These are phyloP conservation scores for Nyctalus aviator DNA, from an alignment of 2,797 vertebrate species.

Conservation along the genomic window DNA sequence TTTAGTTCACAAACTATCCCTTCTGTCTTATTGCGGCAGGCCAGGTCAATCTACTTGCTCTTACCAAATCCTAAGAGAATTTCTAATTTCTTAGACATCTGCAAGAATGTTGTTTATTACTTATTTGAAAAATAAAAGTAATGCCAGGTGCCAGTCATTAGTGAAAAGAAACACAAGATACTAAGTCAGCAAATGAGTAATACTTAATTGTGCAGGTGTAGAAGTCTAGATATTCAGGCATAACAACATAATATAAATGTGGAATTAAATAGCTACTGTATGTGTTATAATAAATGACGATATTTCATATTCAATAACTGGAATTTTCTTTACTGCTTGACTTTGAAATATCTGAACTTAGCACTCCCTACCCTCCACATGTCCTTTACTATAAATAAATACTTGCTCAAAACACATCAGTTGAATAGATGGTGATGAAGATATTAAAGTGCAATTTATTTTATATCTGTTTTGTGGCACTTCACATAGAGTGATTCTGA, in stretches of 20 bases:
- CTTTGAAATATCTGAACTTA: conserved; percentile 8
- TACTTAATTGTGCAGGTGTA: not conserved
- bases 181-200: not conserved
- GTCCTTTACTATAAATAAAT: not conserved
- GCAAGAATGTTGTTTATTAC: not conserved
- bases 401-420: not conserved
- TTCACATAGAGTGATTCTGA: conserved; percentile 4
- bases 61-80: not conserved
- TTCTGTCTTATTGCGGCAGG: not conserved
- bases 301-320: not conserved
- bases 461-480: not conserved
- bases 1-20: not conserved
- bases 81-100: not conserved
- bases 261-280: not conserved
- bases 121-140: conserved; percentile 15
- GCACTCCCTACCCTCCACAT: not conserved
- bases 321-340: conserved; percentile 8
- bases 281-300: not conserved
- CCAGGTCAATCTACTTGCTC: not conserved
- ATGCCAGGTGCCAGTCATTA: not conserved
- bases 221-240: not conserved
- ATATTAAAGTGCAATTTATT: not conserved
- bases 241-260: not conserved
- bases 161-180: not conserved
- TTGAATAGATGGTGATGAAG: not conserved